A percentile compares a stretch with the other conserved stretches of the same genome.
Evolutionary conservation across 2,113 vertebrate species (phyloP).

Genomic region (Cryptotis parvus): DNA sequence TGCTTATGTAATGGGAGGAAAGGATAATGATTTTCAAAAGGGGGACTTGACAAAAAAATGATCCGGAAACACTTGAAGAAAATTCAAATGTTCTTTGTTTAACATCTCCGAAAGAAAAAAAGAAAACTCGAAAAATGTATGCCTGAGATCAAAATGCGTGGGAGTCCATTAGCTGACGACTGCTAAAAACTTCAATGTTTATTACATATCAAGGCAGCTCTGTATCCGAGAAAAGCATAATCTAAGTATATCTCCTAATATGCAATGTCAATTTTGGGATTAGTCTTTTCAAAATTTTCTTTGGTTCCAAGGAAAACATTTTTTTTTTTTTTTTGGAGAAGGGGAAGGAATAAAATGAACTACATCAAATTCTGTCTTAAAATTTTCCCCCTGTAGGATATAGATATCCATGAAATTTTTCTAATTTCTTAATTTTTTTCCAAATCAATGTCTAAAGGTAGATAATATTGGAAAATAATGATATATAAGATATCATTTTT

Average conservation of each 20-base stretch:
- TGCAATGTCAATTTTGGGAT: conserved; percentile 57
- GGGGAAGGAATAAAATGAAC: background rate
- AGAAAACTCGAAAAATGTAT: conserved; percentile 50
- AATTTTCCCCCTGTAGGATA: background rate
- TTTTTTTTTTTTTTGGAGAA: background rate
- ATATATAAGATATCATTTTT: conserved; percentile 46
- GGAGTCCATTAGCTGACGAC: conserved; percentile 25
- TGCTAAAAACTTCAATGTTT: conserved; percentile 62
- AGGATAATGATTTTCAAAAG: conserved; percentile 50
- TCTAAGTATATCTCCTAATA: conserved; percentile 61
- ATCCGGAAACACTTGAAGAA: conserved; percentile 52
- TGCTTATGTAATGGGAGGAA: background rate
- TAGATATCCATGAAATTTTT: no score
- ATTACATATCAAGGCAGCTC: conserved; percentile 51
- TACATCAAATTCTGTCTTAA: conserved; percentile 23
- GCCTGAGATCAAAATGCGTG: conserved; percentile 61
- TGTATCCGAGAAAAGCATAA: conserved; percentile 72
- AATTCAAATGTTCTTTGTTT: conserved; percentile 54
- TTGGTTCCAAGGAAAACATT: conserved; percentile 45
- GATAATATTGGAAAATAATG: conserved; percentile 58
- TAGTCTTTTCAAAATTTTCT: conserved; percentile 27
- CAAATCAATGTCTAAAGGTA: conserved; percentile 66
- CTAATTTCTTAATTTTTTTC: background rate
- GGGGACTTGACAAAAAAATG: conserved; percentile 41
- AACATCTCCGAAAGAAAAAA: conserved; percentile 49